phyloP scores from a whole-genome alignment of 2,888 invertebrate genomes.

The Blastobasis lacticolella region DNA sequence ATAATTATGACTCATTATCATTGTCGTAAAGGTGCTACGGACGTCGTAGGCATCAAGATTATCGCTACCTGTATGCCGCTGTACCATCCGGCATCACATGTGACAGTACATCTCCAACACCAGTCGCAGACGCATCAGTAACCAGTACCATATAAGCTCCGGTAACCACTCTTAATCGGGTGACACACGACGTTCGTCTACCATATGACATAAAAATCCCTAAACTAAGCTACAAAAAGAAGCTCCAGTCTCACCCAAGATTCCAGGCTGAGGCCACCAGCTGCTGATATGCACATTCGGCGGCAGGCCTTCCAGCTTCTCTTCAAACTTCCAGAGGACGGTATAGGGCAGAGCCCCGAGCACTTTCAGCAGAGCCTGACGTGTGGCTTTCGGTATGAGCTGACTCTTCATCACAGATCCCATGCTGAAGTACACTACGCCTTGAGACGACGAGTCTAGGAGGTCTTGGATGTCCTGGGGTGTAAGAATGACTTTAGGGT shows the following conservation, averaged over 20 bases:
- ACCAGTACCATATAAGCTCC: too few relatives aligned
- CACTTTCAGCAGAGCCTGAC: conserved; percentile 26
- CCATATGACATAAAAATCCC: too few relatives aligned
- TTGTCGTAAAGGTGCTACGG: too few relatives aligned
- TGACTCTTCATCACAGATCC: conserved; percentile 41
- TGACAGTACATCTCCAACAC: too few relatives aligned
- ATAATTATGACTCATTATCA: too few relatives aligned
- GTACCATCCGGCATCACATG: too few relatives aligned
- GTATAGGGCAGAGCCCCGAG: conserved; percentile 39
- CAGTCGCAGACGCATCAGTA: too few relatives aligned
- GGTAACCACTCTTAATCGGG: too few relatives aligned
- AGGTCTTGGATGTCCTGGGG: conserved; percentile 44
- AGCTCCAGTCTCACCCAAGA: conserved; percentile 44
- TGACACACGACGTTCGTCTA: too few relatives aligned
- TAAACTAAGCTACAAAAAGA: background rate
- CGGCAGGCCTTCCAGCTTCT: conserved; percentile 39
- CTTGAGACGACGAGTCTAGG: conserved; percentile 36
- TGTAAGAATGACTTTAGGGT: background rate
- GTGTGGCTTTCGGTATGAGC: conserved; percentile 21
- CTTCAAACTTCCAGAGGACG: conserved; percentile 70
- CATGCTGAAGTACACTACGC: conserved; percentile 56
- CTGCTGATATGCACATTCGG: conserved; percentile 53
- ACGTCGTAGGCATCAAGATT: too few relatives aligned
- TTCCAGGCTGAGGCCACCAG: conserved; percentile 71
- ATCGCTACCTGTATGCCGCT: too few relatives aligned